These are phyloP conservation scores for Lutjanus argentimaculatus DNA, from an alignment of 2,797 vertebrate genomes.

Conservation along the genomic window DNA sequence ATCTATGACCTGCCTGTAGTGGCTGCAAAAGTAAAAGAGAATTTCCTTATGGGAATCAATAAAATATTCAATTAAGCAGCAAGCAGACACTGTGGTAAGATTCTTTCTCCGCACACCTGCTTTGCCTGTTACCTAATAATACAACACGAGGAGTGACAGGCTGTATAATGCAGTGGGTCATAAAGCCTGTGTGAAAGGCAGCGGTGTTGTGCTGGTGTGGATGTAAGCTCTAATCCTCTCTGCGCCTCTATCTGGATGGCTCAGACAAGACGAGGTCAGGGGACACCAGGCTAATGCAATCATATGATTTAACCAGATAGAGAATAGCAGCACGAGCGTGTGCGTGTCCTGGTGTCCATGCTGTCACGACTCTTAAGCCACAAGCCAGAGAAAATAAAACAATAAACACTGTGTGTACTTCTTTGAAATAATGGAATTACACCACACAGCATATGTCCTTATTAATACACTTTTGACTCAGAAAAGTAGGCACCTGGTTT, in stretches of 20 bases:
- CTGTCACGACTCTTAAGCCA: background rate
- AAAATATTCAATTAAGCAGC: conserved; percentile 15
- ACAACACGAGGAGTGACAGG: conserved; percentile 29
- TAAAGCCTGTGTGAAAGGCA: conserved; percentile 35
- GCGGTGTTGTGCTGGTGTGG: conserved; percentile 41
- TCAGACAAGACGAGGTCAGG: conserved; percentile 65
- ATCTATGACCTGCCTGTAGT: background rate
- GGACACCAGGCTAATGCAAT: conserved; percentile 62
- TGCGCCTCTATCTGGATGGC: conserved; percentile 43
- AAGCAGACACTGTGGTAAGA: background rate
- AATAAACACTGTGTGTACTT: background rate
- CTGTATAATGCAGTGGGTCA: conserved; percentile 29
- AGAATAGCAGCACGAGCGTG: conserved; percentile 9
- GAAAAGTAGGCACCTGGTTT: background rate
- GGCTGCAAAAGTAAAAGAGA: background rate
- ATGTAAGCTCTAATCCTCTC: conserved; percentile 69
- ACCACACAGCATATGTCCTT: background rate
- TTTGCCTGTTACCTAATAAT: conserved; percentile 27
- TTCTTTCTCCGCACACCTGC: conserved; percentile 29
- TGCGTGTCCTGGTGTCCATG: background rate
- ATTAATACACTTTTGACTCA: conserved; percentile 33
- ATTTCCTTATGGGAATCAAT: conserved; percentile 2
- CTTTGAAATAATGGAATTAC: conserved; percentile 28
- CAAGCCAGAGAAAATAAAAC: conserved; percentile 4
- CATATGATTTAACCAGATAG: conserved; percentile 58